Conservation (phyloP, 2,113 vertebrate species). For the Notothenia coriiceps region DNA sequence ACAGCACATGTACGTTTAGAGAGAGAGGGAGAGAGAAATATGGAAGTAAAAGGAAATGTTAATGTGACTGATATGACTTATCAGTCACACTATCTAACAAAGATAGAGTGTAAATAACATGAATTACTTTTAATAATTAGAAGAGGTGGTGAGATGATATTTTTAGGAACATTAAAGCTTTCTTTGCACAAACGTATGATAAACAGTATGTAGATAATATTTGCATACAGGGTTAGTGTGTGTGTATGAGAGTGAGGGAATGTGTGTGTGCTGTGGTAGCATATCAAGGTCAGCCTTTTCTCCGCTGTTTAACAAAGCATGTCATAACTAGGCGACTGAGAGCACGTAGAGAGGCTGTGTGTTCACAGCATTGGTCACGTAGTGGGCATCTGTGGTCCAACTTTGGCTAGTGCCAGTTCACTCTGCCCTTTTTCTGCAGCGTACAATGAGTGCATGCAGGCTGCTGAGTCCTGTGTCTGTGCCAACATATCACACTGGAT, state of each 20-base stretch:
- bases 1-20: not conserved
- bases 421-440: slow-evolving; percentile 50
- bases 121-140: not conserved
- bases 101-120: not conserved
- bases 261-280: slow-evolving; percentile 21
- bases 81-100: not conserved
- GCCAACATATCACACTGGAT: slow-evolving; percentile 29
- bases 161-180: slow-evolving; percentile 1
- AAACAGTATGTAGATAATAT: slow-evolving; percentile 15
- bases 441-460: slow-evolving; percentile 39
- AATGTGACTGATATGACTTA: not conserved
- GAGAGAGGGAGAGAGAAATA: not conserved
- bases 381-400: slow-evolving; percentile 69
- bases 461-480: slow-evolving; percentile 16
- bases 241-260: not conserved
- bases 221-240: slow-evolving; percentile 31
- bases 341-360: slow-evolving; percentile 75
- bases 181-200: not conserved
- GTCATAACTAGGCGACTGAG: slow-evolving; percentile 39
- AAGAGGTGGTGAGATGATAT: not conserved
- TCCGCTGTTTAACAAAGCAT: slow-evolving; percentile 72
- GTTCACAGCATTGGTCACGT: slow-evolving; percentile 74
- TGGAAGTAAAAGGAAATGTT: not conserved
- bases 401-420: slow-evolving; percentile 56
- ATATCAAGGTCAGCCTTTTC: slow-evolving; percentile 59